These are phyloP conservation scores for Heteropelma amictum DNA, from an alignment of 2,888 invertebrate species.

Conservation along the genomic window DNA sequence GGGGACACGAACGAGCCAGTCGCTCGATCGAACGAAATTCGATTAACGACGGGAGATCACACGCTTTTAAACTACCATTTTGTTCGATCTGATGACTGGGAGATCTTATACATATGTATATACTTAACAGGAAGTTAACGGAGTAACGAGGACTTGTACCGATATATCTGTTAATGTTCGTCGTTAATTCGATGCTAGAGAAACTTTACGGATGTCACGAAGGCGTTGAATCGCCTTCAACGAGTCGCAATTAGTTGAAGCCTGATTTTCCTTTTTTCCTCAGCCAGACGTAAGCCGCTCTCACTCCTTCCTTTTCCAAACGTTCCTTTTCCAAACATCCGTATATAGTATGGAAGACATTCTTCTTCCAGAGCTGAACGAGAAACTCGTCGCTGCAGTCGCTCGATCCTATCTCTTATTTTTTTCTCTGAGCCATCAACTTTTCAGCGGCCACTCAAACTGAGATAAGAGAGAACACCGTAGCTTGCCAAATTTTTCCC, in stretches of 20 bases:
- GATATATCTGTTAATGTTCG: neutral
- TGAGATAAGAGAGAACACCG: conserved; percentile 16
- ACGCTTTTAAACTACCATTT: conserved; percentile 17
- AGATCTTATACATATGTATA: neutral
- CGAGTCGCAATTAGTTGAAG: conserved; percentile 51
- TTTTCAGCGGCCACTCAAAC: conserved; percentile 9
- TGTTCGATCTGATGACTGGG: neutral
- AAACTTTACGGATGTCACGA: conserved; percentile 48
- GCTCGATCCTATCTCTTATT: no score
- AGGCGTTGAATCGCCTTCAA: conserved; percentile 51
- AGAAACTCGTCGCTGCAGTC: no score
- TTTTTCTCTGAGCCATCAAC: conserved; percentile 20
- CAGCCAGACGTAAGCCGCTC: neutral
- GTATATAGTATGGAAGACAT: no score
- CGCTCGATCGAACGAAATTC: conserved; percentile 47
- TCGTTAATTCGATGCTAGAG: conserved; percentile 37
- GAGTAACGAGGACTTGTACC: neutral
- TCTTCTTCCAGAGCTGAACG: no score
- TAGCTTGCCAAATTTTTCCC: conserved; percentile 29
- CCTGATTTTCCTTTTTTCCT: conserved; percentile 9
- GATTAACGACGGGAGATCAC: conserved; percentile 49
- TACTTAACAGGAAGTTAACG: neutral
- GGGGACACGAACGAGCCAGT: conserved; percentile 3
- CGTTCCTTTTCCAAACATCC: no score
- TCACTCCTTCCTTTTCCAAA: neutral